Evolutionary conservation across 2,113 vertebrate genomes (phyloP).

Genomic region (Balaeniceps rex): DNA sequence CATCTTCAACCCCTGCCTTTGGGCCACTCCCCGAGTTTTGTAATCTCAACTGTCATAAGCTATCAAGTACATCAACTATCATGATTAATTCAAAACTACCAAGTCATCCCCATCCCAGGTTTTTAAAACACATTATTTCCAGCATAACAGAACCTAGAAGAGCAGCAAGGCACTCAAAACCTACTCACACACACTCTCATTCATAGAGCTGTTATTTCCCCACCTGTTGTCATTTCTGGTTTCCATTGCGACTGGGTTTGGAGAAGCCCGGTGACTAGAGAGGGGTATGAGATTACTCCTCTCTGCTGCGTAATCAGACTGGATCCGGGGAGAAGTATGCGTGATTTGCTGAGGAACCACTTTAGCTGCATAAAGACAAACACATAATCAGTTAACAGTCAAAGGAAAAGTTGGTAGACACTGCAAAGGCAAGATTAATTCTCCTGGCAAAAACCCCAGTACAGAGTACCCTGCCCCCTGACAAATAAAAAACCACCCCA

Average conservation of each 20-base stretch:
- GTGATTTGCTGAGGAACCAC: constrained; percentile 97
- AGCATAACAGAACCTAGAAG: background rate
- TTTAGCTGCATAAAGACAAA: constrained; percentile 81
- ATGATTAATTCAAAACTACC: background rate
- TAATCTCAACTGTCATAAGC: background rate
- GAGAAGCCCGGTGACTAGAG: constrained; percentile 90
- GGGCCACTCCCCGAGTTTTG: background rate
- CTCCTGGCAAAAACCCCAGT: background rate
- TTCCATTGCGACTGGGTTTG: constrained; percentile 96
- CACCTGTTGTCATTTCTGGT: constrained; percentile 94
- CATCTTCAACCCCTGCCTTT: background rate
- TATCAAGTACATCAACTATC: background rate
- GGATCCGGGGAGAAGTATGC: constrained; percentile 93
- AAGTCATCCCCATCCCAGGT: rapidly evolving
- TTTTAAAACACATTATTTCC: background rate
- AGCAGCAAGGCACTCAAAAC: background rate
- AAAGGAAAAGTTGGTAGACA: background rate
- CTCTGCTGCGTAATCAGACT: constrained; percentile 90
- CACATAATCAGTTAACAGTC: background rate
- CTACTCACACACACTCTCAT: background rate
- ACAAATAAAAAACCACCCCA: background rate
- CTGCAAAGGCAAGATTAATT: background rate
- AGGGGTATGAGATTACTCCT: constrained; percentile 92
- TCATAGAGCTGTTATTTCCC: background rate
- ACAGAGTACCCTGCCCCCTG: background rate